Evolutionary conservation across 2,113 vertebrate genomes (phyloP), one percentile per base, ranked within the genome.

Genomic region (Ceyx melanurus): DNA sequence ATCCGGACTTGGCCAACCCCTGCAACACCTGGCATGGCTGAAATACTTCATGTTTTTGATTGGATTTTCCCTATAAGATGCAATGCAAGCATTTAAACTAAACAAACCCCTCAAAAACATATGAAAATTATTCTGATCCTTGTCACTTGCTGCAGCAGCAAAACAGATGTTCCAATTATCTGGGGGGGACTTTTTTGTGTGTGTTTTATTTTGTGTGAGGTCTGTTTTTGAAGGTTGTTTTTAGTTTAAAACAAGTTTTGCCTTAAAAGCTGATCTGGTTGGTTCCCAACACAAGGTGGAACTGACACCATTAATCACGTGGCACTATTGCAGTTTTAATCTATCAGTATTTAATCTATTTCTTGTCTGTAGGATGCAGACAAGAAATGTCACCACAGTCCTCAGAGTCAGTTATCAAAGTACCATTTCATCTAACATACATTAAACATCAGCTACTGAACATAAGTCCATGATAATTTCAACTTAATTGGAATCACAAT

Each of bases 381-480:
- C 70, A 51, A 85, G 45, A 46, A 82, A 73, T 35, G 46, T 87
- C 89, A 62, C 43, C 87, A 76, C 74, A 89, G 13, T 40, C 81
- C 86, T 92, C 1, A 1, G 74, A 92, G 66, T 28, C 77, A 70
- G 70, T 79, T 92, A 85, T 82, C 86, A 89, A 93, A 95, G 78
- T 62, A 50, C 48, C 21, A 66, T 71, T 96, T 85, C 81, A 76
- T 82, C 46, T 70, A 64, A 76, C 62, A 43, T 43, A 73, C 70
- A 68, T 90, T 84, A 82, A 90, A 72, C 70, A 89, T 72, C 74
- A 92, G 77, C 62, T 50, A 40, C 54, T 50, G 66, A 82, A 50
- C 62, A 54, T 11, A 86, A 42, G 1, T 58, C 79, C 66, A 35
- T 40, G 46, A 28, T 90, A 70, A 92, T 93, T 89, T 90, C 90